Evolutionary conservation across 1,140 invertebrate species (phyloP), one percentile per base, ranked within the genome.

Genomic region (Daktulosphaira vitifoliae): DNA sequence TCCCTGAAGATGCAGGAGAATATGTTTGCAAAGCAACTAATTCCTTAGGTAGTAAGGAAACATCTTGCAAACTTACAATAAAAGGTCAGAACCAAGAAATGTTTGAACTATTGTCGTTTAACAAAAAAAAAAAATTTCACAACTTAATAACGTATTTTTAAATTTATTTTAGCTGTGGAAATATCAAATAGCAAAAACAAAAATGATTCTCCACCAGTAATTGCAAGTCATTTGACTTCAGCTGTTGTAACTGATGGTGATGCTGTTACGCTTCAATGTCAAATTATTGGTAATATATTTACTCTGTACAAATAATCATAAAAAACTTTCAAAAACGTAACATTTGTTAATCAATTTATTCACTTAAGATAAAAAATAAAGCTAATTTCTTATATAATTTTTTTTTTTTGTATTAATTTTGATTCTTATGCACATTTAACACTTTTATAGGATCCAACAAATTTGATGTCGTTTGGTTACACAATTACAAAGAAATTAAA

Each of bases 401-500:
- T 6, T 6, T 33, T 6, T 11, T 33, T 5, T 33, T 33, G 29
- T 33, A 33, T 11, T 6, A 33, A 33, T n/a, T n/a, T n/a, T n/a
- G n/a, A n/a, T n/a, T n/a, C n/a, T n/a, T n/a, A n/a, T n/a, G n/a
- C n/a, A n/a, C n/a, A n/a, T n/a, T n/a, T n/a, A n/a, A 33, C 29
- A n/a, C 67, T 56, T 50, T 53, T 68, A 16, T 52, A 76, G 79
- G 89, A 8, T 85, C 90, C 5, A 82, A 88, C 68, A 87, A 91
- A 69, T 93, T 94, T 74, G 92, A 95, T 73, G 90, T 96, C 2
- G 81, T 92, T 49, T 98, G 94, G 95, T 79, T 96, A 46, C 92
- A 96, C 76, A 94, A 96, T 73, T 93, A 95, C 75, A 95, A 95
- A 74, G 91, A 96, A 75, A 95, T 98, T 70, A 95, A 93, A 76